Percentiles rank a stretch among this genome's conserved stretches.
phyloP scores from a whole-genome alignment of 2,888 invertebrate genomes.

The Creontiades dilutus region DNA sequence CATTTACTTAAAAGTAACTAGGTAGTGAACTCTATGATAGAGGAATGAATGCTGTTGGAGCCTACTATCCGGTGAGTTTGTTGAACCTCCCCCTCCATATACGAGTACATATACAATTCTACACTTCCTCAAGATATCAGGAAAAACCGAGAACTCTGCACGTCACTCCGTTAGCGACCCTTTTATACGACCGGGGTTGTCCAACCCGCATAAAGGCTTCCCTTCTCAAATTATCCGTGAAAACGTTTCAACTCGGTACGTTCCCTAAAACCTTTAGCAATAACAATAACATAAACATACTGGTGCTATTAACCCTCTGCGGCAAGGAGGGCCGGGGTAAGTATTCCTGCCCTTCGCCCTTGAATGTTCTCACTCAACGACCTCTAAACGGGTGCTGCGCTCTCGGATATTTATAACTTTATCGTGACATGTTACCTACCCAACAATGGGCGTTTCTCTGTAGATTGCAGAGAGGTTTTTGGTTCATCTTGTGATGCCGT shows the following conservation, averaged over 20 bases:
- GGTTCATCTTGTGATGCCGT: neutral
- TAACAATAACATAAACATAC: constrained; percentile 69
- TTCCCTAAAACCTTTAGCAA: constrained; percentile 55
- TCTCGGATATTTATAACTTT: constrained; percentile 34
- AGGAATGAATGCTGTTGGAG: neutral
- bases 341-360: constrained; percentile 43
- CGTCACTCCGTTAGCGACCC: constrained; percentile 52
- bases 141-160: neutral
- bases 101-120: neutral
- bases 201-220: constrained; percentile 65
- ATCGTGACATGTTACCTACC: constrained; percentile 45
- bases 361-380: constrained; percentile 62
- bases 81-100: neutral
- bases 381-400: constrained; percentile 24
- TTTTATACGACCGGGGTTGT: constrained; percentile 63
- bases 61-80: neutral
- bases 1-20: too few species aligned
- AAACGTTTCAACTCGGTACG: constrained; percentile 46
- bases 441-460: constrained; percentile 6
- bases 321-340: constrained; percentile 25
- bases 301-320: constrained; percentile 55
- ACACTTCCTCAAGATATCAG: constrained; percentile 26
- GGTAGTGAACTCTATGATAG: too few species aligned
- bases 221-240: constrained; percentile 69
- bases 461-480: neutral